Evolutionary conservation across 2,797 vertebrate species (phyloP).

Genomic region (Buphagus erythrorhynchus): DNA sequence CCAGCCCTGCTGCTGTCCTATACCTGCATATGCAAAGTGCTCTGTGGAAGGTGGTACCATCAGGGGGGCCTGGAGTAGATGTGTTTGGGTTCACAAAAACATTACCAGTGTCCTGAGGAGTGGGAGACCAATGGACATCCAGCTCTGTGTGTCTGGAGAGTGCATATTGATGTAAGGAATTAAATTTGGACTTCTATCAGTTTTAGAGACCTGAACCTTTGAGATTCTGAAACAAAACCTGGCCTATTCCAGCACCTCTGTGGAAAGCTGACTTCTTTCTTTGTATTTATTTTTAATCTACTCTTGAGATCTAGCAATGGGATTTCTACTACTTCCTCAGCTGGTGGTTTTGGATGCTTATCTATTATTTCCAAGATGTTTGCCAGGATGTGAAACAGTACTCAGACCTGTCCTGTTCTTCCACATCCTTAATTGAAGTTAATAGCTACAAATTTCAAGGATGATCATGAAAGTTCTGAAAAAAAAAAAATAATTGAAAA

Average conservation of each 20-base stretch:
- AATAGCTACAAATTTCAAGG: not conserved
- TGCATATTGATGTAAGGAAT: not conserved
- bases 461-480: not conserved
- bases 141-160: not conserved
- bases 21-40: not conserved
- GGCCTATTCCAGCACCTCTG: not conserved
- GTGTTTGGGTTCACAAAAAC: not conserved
- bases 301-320: not conserved
- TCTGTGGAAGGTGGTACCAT: not conserved
- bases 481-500: not conserved
- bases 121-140: too few relatives aligned
- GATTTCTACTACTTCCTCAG: not conserved
- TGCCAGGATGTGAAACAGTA: not conserved
- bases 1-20: not conserved
- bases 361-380: not conserved
- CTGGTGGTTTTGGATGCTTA: not conserved
- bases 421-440: not conserved
- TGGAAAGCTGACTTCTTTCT: not conserved
- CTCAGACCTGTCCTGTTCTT: not conserved
- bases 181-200: not conserved
- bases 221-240: not conserved
- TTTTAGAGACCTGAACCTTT: not conserved
- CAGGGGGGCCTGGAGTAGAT: fast-evolving
- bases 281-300: not conserved
- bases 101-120: not conserved